These are phyloP conservation scores for Zophobas morio DNA, from an alignment of 1,140 invertebrate genomes.

Conservation along the genomic window DNA sequence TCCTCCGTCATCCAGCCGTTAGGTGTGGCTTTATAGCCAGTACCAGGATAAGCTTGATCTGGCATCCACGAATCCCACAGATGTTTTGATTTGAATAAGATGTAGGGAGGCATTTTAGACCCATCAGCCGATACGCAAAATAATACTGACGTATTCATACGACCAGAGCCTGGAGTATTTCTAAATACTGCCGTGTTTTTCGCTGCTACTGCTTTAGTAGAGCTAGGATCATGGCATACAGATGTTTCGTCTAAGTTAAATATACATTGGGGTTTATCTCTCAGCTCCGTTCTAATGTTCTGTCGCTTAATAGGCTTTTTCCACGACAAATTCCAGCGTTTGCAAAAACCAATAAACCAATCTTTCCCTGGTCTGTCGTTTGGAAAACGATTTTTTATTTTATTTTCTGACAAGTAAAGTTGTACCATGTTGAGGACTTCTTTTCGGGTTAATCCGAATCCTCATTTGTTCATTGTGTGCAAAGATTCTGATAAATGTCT, in stretches of 20 bases:
- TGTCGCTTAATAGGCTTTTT: constrained; percentile 62
- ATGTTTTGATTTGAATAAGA: constrained; percentile 1
- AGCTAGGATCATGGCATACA: background rate
- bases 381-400: constrained; percentile 63
- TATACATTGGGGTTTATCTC: constrained; percentile 7
- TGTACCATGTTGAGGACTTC: constrained; percentile 61
- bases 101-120: background rate
- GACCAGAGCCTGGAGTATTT: background rate
- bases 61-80: constrained; percentile 10
- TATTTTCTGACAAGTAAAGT: constrained; percentile 60
- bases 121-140: background rate
- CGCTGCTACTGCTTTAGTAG: too few species aligned
- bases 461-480: constrained; percentile 61
- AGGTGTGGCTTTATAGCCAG: background rate
- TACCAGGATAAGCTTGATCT: background rate
- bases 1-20: background rate
- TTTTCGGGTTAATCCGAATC: constrained; percentile 59
- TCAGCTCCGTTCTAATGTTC: constrained; percentile 59
- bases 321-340: constrained; percentile 60
- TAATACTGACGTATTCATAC: background rate
- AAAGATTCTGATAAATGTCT: constrained; percentile 55
- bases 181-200: background rate
- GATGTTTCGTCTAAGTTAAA: constrained; percentile 16
- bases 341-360: constrained; percentile 64
- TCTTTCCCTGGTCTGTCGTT: constrained; percentile 64